A percentile compares a stretch with the other conserved stretches of the same genome.
Evolutionary conservation across 2,113 vertebrate species (phyloP).

Genomic region (Xenopus borealis): DNA sequence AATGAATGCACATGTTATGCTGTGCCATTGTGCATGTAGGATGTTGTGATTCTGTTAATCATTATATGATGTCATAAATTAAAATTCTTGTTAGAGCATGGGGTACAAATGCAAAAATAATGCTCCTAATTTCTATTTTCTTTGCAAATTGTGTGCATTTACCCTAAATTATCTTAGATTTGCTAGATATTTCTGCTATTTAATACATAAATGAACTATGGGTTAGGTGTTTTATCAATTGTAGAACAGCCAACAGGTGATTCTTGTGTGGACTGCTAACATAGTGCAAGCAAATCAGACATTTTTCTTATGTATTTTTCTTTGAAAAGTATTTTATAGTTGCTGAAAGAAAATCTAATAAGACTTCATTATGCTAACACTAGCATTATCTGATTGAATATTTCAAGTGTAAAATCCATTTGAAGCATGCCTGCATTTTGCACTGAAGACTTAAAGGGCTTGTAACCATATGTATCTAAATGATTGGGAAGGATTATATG

Average conservation of each 20-base stretch:
- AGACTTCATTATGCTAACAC: conserved; percentile 65
- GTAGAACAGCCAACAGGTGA: conserved; percentile 62
- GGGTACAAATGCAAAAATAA: no score
- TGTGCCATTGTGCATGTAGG: no score
- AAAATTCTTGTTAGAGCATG: no score
- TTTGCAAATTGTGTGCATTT: no score
- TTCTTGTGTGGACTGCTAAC: conserved; percentile 51
- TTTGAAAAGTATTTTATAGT: conserved; percentile 68
- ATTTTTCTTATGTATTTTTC: conserved; percentile 59
- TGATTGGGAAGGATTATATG: conserved; percentile 48
- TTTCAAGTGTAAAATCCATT: conserved; percentile 61
- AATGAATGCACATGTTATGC: no score
- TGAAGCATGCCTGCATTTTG: conserved; percentile 48
- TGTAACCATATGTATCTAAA: conserved; percentile 22
- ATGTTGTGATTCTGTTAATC: no score
- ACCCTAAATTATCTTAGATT: no score
- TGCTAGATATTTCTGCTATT: no score
- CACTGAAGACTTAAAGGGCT: conserved; percentile 43
- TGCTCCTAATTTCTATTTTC: no score
- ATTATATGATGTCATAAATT: no score
- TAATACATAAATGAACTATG: no score
- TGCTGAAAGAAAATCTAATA: conserved; percentile 60
- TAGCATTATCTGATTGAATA: conserved; percentile 68
- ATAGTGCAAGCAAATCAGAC: conserved; percentile 57
- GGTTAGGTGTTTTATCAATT: no score